Evolutionary conservation across 2,797 vertebrate species (phyloP).

Genomic region (Orestias chungarensis): DNA sequence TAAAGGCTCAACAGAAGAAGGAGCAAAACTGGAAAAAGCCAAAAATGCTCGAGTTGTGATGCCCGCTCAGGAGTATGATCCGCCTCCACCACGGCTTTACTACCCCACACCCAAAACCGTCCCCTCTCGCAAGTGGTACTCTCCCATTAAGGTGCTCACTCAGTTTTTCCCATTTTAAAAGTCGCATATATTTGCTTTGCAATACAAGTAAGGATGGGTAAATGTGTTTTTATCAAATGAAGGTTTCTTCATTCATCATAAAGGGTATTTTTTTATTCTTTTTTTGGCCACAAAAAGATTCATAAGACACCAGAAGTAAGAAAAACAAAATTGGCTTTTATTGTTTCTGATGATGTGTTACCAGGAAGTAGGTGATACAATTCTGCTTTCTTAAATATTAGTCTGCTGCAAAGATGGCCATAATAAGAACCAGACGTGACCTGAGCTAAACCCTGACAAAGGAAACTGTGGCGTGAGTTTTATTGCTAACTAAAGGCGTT

Average conservation of each 20-base stretch:
- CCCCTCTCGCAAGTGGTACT: conserved; percentile 90
- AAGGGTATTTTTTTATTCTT: not conserved
- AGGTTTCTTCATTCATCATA: not conserved
- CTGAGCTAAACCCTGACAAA: conserved; percentile 56
- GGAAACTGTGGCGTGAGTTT: conserved; percentile 61
- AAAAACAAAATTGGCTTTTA: conserved; percentile 8
- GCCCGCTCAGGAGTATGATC: conserved; percentile 89
- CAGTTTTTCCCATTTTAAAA: not conserved
- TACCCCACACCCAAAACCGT: conserved; percentile 79
- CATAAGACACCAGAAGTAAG: conserved; percentile 6
- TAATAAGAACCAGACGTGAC: conserved; percentile 78
- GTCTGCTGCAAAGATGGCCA: conserved; percentile 63
- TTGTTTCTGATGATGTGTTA: conserved; percentile 29
- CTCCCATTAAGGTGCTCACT: conserved; percentile 90
- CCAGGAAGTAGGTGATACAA: conserved; percentile 65
- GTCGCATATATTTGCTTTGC: not conserved
- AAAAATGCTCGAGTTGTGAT: conserved; percentile 96
- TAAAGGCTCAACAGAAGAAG: conserved; percentile 97
- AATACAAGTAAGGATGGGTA: not conserved
- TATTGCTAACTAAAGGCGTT: conserved; percentile 59
- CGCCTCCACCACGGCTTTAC: conserved; percentile 78
- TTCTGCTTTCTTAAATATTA: conserved; percentile 57
- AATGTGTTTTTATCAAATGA: conserved; percentile 2
- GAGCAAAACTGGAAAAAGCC: conserved; percentile 95
- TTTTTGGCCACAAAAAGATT: conserved; percentile 11